phyloP scores from a whole-genome alignment of 2,113 vertebrate genomes.

The Strix aluco region DNA sequence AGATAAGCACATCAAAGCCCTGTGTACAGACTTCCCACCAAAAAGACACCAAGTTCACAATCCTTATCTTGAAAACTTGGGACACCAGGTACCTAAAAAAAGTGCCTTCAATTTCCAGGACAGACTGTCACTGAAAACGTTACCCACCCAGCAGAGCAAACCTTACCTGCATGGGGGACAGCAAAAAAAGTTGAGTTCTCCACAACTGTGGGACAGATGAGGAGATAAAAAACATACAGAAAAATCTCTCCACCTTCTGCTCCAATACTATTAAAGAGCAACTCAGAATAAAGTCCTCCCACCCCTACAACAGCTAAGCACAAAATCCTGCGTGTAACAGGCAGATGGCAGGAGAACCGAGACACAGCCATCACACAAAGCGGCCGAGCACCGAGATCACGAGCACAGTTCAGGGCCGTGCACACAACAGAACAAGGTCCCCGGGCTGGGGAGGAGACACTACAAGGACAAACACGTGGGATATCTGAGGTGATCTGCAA shows the following conservation, averaged over 20 bases:
- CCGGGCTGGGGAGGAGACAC: accelerated
- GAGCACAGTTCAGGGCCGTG: neutral
- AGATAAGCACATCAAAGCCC: neutral
- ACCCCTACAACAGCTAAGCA: neutral
- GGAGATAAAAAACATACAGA: neutral
- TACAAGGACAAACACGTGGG: accelerated
- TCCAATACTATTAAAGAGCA: neutral
- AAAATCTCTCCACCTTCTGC: neutral
- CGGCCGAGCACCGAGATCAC: accelerated
- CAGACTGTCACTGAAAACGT: neutral
- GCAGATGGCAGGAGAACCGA: neutral
- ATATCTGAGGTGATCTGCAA: neutral
- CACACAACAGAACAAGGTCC: neutral
- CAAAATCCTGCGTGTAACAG: neutral
- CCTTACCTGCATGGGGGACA: neutral
- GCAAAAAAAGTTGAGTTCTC: neutral
- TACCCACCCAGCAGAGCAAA: neutral
- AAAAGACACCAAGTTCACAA: neutral
- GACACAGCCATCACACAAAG: neutral
- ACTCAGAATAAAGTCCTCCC: neutral
- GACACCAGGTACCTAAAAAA: neutral
- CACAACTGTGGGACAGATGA: neutral
- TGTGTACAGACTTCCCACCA: neutral
- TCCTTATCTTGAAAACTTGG: neutral
- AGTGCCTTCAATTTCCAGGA: neutral